These are phyloP conservation scores for Taenaris catops DNA, from an alignment of 2,888 invertebrate species.

Conservation along the genomic window DNA sequence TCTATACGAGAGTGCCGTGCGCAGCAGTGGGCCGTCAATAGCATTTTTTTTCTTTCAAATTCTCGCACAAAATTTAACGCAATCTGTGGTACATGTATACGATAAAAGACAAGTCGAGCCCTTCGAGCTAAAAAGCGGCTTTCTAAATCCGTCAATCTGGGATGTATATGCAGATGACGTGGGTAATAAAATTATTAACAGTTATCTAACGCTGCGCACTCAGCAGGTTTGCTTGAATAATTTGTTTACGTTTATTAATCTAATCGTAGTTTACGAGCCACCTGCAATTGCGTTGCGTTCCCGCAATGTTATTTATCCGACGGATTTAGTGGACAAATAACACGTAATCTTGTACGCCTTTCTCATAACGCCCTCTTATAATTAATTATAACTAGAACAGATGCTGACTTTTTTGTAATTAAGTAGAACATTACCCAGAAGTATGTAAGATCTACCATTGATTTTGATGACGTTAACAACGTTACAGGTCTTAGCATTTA, in stretches of 20 bases:
- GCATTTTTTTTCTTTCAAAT: no score
- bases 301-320: slow-evolving; percentile 11
- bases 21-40: no score
- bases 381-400: slow-evolving; percentile 6
- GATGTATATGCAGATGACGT: slow-evolving; percentile 24
- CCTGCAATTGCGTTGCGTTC: slow-evolving; percentile 19
- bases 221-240: slow-evolving; percentile 24
- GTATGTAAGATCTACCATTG: no score
- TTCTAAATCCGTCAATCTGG: slow-evolving; percentile 47
- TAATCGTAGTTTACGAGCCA: slow-evolving; percentile 18
- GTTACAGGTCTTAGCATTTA: no score
- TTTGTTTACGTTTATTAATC: slow-evolving; percentile 22
- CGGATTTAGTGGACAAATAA: slow-evolving; percentile 11
- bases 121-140: slow-evolving; percentile 51
- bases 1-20: no score
- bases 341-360: slow-evolving; percentile 5
- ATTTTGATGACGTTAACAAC: no score
- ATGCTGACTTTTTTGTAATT: no score
- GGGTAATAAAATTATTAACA: slow-evolving; percentile 23
- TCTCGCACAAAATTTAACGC: no score
- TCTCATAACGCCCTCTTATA: slow-evolving; percentile 3
- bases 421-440: no score
- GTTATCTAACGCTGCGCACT: slow-evolving; percentile 22
- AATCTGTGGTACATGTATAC: no score
- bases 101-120: no score